phyloP scores from a whole-genome alignment of 2,113 vertebrate genomes.

The Lethenteron camtschaticum region DNA sequence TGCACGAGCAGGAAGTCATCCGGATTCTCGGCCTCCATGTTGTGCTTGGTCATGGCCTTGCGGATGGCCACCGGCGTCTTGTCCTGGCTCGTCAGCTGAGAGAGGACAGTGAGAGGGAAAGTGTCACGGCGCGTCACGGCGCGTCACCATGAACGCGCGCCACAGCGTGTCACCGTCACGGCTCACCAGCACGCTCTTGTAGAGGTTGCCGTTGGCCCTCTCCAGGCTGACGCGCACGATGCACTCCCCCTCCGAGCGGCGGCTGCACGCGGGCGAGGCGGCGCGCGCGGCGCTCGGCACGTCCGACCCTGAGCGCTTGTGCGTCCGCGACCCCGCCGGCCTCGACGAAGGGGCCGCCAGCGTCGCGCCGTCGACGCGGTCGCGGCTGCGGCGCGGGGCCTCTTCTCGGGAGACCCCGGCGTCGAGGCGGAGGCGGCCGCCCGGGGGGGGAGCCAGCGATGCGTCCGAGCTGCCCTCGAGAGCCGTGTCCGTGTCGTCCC shows the following conservation, averaged over 20 bases:
- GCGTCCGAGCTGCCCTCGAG: neutral
- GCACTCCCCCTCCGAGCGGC: constrained; percentile 47
- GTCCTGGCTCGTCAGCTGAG: constrained; percentile 67
- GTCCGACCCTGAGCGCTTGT: constrained; percentile 20
- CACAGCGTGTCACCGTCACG: neutral
- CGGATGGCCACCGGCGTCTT: constrained; percentile 57
- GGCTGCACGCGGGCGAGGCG: constrained; percentile 34
- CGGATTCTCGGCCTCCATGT: constrained; percentile 35
- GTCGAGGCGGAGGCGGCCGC: neutral
- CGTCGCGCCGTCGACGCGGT: neutral
- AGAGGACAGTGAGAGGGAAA: neutral
- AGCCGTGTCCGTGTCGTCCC: neutral
- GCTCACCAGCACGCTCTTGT: constrained; percentile 80
- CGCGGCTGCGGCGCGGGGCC: neutral
- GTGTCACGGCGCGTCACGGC: neutral
- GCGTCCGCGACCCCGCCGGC: constrained; percentile 15
- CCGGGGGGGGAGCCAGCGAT: neutral
- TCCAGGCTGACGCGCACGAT: constrained; percentile 57
- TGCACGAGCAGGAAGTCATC: constrained; percentile 66
- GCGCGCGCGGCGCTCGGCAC: constrained; percentile 15
- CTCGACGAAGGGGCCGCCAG: neutral
- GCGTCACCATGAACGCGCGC: neutral
- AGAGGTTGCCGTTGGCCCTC: constrained; percentile 51
- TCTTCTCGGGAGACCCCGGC: neutral
- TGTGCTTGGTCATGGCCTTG: constrained; percentile 66